Evolutionary conservation across 2,113 vertebrate species (phyloP), one percentile per base, ranked within the genome.

Genomic region (Phrynosoma blainvillii): DNA sequence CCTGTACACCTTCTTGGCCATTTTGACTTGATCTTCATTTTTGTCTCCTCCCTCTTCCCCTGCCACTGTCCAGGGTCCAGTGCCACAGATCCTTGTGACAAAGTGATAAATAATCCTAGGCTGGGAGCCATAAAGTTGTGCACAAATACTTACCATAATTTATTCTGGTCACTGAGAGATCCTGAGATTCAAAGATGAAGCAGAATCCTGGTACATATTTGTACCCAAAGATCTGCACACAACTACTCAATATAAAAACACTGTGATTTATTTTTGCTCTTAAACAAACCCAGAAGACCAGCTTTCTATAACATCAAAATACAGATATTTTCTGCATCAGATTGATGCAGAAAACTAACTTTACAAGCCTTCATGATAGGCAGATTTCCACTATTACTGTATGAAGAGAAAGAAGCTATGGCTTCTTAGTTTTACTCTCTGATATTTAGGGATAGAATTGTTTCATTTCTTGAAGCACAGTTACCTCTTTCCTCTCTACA

Each of bases 401-500:
- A 42, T 66, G 47, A 20, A 23, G 32, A 59, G 21, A 59, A 71
- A 80, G 20, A 71, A 47, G 7, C 65, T 42, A 36, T 0, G 1
- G 59, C 52, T 7, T 25, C 14, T 70, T 2, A 2, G 54, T 79
- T 77, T 32, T 71, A 7, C 8, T 30, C 27, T 11, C 25, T 71
- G 73, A 16, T 1, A 77, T 77, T 52, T 1, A 2, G 0, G 5
- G 0, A 7, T 77, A 5, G 59, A 79, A 40, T 1, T 32, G 1
- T 2, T 84, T 89, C 32, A 0, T 88, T 74, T 71, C 54, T 79
- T 25, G 42, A 1, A 23, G 23, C 11, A 27, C 16, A 4, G 75
- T 96, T 94, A 99, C 98, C 97, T 99, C 99, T 91, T 98, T 99
- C 82, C 98, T 96, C 89, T 96, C 96, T 0, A 93, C 91, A 0